Conservation (phyloP, 2,888 invertebrate genomes). For the Pseudococcus jackbeardsleyi region DNA sequence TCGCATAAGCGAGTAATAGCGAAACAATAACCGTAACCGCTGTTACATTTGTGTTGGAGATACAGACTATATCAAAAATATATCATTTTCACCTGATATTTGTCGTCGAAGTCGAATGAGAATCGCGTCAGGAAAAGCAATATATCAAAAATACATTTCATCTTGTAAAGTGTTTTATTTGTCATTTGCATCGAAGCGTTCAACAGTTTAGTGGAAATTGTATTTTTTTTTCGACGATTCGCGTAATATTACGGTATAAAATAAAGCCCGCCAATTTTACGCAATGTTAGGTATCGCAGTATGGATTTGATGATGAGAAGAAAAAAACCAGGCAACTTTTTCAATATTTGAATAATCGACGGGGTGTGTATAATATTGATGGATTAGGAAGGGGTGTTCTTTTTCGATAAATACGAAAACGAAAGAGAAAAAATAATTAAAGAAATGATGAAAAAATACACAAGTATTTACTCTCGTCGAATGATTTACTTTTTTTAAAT, state of each 20-base stretch:
- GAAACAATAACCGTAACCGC: constrained; percentile 25
- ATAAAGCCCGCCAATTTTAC: neutral
- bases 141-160: constrained; percentile 35
- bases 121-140: constrained; percentile 21
- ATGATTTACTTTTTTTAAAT: no score
- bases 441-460: neutral
- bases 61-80: neutral
- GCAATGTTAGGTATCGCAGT: neutral
- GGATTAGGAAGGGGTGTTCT: neutral
- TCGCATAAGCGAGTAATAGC: neutral
- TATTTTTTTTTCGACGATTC: constrained; percentile 17
- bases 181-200: constrained; percentile 31
- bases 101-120: neutral
- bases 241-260: neutral
- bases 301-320: neutral
- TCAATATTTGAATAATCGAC: constrained; percentile 28
- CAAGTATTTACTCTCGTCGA: no score
- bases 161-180: constrained; percentile 37
- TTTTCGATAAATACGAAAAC: neutral
- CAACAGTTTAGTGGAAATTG: constrained; percentile 32
- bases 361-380: neutral
- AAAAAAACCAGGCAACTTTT: neutral
- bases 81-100: constrained; percentile 15
- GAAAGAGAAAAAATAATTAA: constrained; percentile 27
- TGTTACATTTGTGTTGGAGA: neutral